Evolutionary conservation across 2,797 vertebrate species (phyloP), one percentile per base, ranked within the genome.

Genomic region (Lophura swinhoii): DNA sequence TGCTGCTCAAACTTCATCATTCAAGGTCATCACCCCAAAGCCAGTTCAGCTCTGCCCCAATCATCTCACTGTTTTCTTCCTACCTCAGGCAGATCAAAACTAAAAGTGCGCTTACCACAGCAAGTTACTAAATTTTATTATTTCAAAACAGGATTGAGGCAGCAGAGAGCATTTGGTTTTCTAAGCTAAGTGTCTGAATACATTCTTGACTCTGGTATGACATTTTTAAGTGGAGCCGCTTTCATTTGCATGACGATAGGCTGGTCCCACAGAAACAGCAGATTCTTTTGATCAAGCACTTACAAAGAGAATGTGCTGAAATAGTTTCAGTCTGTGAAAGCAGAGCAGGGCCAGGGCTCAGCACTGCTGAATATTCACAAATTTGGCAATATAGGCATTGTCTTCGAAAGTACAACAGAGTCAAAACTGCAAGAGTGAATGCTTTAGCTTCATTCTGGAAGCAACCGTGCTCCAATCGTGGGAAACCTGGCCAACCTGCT

Each of bases 401-500:
- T 35, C 59, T 89, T 85, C 58, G 53, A 64, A 78, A 74, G 73
- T 60, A 67, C 68, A 80, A 68, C 26, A 72, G n/a, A 83, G 87
- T 51, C 89, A 72, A 84, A 84, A 59, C n/a, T 69, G 17, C 53
- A 76, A 31, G 28, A 20, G 28, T 23, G 21, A 21, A 29, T 29
- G 39, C 12, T 35, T 67, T 35, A 35, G 51, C n/a, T 87, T 76
- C 21, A 24, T 59, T 89, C 39, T 78, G 39, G 43, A 95, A 80
- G n/a, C 6, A 90, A 88, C 64, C 39, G 21, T 0, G 3, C 13
- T 24, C 20, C 1, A 0, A 39, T 1, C 3, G 3, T 66, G 37
- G 48, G 88, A 94, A 90, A 87, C 87, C 73, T 80, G 60, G 51
- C 62, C 72, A 76, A 51, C 5, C 29, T 72, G 49, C n/a, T 41